These are phyloP conservation scores for Lateolabrax maculatus DNA, from an alignment of 2,797 vertebrate genomes.

Conservation along the genomic window DNA sequence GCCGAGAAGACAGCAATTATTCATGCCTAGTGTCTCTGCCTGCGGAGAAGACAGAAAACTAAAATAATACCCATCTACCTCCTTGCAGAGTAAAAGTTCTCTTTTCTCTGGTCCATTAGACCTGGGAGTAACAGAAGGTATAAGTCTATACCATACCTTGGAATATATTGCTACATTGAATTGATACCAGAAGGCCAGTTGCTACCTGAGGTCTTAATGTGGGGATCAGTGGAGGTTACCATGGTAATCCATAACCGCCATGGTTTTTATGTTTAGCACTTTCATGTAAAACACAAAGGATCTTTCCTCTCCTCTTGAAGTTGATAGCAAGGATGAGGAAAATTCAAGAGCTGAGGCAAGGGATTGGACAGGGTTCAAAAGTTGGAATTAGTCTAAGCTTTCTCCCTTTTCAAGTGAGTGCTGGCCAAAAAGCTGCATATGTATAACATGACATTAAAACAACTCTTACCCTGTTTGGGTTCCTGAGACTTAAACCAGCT, in stretches of 20 bases:
- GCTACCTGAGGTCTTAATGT: conserved; percentile 30
- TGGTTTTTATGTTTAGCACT: conserved; percentile 15
- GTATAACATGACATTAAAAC: conserved; percentile 22
- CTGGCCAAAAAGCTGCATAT: conserved; percentile 27
- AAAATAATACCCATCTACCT: conserved; percentile 59
- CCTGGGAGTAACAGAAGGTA: conserved; percentile 35
- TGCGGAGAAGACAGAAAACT: conserved; percentile 68
- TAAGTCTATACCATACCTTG: too few relatives aligned
- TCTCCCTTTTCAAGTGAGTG: conserved; percentile 30
- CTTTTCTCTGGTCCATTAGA: conserved; percentile 61
- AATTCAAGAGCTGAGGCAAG: conserved; percentile 27
- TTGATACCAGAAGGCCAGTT: conserved; percentile 10
- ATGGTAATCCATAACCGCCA: conserved; percentile 32
- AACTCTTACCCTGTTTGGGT: conserved; percentile 1
- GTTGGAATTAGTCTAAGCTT: conserved; percentile 51
- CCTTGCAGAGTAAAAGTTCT: conserved; percentile 50
- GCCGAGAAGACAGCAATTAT: conserved; percentile 79
- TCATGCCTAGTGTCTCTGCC: conserved; percentile 78
- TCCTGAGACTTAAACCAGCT: conserved; percentile 4
- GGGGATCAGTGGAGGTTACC: conserved; percentile 15
- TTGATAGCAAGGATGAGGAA: conserved; percentile 22
- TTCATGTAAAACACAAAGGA: conserved; percentile 35
- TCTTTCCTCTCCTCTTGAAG: conserved; percentile 33
- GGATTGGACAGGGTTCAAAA: conserved; percentile 58
- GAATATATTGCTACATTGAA: too few relatives aligned